Evolutionary conservation across 2,888 invertebrate genomes (phyloP).

Genomic region (Athalia rosae): DNA sequence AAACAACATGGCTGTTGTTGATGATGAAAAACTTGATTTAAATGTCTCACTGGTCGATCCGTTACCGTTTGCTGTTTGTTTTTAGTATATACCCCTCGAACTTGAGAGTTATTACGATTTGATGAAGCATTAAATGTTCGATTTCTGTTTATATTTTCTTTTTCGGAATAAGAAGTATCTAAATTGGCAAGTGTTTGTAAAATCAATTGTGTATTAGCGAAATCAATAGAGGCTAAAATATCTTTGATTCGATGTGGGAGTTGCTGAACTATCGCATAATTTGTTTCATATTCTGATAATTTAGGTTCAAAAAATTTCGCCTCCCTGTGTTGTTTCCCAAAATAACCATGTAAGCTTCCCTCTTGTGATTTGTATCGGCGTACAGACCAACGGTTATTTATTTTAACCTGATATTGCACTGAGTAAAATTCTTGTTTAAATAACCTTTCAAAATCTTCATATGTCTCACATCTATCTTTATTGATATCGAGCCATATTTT

Average conservation of each 20-base stretch:
- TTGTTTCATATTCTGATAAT: constrained; percentile 46
- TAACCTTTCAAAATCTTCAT: constrained; percentile 6
- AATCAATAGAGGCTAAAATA: constrained; percentile 48
- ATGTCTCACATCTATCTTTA: background rate
- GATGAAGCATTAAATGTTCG: background rate
- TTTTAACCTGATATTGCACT: constrained; percentile 42
- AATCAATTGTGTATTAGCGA: constrained; percentile 43
- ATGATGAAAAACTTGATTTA: no score
- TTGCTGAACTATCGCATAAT: constrained; percentile 50
- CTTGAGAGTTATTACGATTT: no score
- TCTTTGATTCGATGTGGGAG: constrained; percentile 45
- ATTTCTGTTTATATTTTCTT: background rate
- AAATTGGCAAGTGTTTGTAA: constrained; percentile 47
- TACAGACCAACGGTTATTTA: constrained; percentile 44
- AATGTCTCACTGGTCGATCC: no score
- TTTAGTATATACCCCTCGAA: no score
- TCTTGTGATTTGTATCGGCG: constrained; percentile 41
- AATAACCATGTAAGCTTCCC: constrained; percentile 44
- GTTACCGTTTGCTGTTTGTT: no score
- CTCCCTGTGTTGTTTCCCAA: constrained; percentile 44
- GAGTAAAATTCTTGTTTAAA: constrained; percentile 48
- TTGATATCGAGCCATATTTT: constrained; percentile 45
- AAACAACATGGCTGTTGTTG: no score
- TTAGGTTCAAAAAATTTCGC: constrained; percentile 45
- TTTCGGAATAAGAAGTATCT: no score